Conservation (phyloP, 2,888 invertebrate species). For the Tetragnatha montana region DNA sequence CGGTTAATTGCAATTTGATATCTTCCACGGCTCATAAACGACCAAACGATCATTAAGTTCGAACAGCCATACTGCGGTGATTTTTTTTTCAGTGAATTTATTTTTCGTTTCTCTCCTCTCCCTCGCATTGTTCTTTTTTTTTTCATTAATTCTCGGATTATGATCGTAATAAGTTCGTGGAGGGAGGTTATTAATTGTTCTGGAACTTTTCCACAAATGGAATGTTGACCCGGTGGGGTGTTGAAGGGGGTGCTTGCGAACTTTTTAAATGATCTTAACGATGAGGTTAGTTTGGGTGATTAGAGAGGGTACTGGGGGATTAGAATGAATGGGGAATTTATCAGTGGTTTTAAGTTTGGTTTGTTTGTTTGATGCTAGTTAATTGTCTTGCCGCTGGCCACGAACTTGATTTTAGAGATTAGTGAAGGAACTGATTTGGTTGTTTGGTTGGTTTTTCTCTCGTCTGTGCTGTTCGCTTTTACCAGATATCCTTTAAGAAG, state of each 20-base stretch:
- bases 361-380: too few relatives aligned
- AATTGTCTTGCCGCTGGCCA: too few relatives aligned
- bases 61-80: constrained; percentile 8
- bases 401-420: too few relatives aligned
- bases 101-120: not conserved
- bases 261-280: not conserved
- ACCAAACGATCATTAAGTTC: constrained; percentile 34
- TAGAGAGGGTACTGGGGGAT: not conserved
- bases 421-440: too few relatives aligned
- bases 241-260: not conserved
- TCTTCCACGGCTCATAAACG: constrained; percentile 28
- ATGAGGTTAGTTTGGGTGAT: not conserved
- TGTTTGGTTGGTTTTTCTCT: too few relatives aligned
- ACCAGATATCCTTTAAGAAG: too few relatives aligned
- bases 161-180: constrained; percentile 26
- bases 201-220: not conserved
- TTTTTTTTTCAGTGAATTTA: constrained; percentile 15
- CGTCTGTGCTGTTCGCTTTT: too few relatives aligned
- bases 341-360: too few relatives aligned
- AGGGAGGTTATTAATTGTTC: constrained; percentile 19
- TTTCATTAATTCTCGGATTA: not conserved
- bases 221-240: not conserved
- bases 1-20: constrained; percentile 37
- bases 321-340: too few relatives aligned
- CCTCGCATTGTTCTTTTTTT: constrained; percentile 1